phyloP scores from a whole-genome alignment of 1,140 invertebrate genomes.

The Aricia agestis region DNA sequence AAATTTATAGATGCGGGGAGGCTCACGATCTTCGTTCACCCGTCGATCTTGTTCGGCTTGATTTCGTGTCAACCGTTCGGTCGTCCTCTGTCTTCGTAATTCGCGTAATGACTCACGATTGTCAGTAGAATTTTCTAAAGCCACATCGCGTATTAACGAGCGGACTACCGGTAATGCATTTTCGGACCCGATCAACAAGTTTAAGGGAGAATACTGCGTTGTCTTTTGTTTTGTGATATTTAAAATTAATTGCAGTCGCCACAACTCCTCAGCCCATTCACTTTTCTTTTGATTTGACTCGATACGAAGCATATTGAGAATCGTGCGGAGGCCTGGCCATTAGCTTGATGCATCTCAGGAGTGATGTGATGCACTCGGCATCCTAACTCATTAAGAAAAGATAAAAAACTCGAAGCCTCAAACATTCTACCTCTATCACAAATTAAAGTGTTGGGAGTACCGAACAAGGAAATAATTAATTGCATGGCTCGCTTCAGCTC shows the following conservation, averaged over 20 bases:
- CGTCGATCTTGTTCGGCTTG: no score
- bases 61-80: no score
- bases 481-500: conserved; percentile 9
- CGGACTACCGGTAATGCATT: conserved; percentile 17
- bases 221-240: conserved; percentile 23
- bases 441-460: no score
- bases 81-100: no score
- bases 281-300: not conserved
- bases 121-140: conserved; percentile 16
- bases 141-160: conserved; percentile 19
- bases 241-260: conserved; percentile 18
- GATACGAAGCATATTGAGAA: conserved; percentile 21
- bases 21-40: no score
- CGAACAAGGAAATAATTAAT: conserved; percentile 20
- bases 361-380: conserved; percentile 23
- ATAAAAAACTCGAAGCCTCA: not conserved
- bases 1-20: no score
- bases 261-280: no score
- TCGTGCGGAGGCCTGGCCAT: conserved; percentile 17
- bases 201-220: conserved; percentile 15
- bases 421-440: conserved; percentile 21
- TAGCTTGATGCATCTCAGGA: conserved; percentile 22
- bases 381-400: conserved; percentile 3
- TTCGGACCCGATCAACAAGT: conserved; percentile 15
- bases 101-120: no score